Conservation (phyloP, 1,140 invertebrate species). For the Neodiprion virginianus region DNA sequence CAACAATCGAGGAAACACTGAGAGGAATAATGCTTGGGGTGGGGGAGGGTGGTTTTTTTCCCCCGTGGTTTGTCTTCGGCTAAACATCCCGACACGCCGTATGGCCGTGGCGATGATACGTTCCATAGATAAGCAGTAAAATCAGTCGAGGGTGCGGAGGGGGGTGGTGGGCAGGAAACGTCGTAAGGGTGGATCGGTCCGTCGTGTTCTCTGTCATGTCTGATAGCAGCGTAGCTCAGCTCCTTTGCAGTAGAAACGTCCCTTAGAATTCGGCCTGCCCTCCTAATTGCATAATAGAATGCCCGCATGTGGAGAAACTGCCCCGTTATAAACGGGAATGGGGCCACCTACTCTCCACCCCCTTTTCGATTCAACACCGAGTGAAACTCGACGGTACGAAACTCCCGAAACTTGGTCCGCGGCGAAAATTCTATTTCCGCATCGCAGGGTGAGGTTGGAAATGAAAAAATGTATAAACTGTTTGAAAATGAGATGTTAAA, state of each 20-base stretch:
- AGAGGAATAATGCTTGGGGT: not conserved
- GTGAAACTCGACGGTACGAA: too few relatives aligned
- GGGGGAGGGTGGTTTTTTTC: not conserved
- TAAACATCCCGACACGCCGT: too few relatives aligned
- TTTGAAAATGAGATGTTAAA: too few relatives aligned
- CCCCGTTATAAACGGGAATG: not conserved
- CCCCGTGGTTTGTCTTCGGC: not conserved
- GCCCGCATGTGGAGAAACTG: not conserved
- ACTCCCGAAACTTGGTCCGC: too few relatives aligned
- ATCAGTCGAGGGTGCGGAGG: not conserved
- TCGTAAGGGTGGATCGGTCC: conserved; percentile 6
- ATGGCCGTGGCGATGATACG: not conserved
- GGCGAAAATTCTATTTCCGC: too few relatives aligned
- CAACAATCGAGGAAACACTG: not conserved
- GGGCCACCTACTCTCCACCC: too few relatives aligned
- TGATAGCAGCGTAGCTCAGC: not conserved
- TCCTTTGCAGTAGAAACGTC: not conserved
- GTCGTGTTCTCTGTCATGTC: conserved; percentile 13
- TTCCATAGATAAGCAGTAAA: not conserved
- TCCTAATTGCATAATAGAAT: conserved; percentile 15
- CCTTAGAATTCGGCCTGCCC: conserved; percentile 1
- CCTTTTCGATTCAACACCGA: too few relatives aligned
- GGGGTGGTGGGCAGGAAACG: not conserved
- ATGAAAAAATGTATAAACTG: too few relatives aligned
- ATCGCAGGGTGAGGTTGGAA: too few relatives aligned